Percentiles rank a stretch among this genome's conserved stretches.
phyloP scores from a whole-genome alignment of 2,113 vertebrate species.

The Laticauda colubrina region DNA sequence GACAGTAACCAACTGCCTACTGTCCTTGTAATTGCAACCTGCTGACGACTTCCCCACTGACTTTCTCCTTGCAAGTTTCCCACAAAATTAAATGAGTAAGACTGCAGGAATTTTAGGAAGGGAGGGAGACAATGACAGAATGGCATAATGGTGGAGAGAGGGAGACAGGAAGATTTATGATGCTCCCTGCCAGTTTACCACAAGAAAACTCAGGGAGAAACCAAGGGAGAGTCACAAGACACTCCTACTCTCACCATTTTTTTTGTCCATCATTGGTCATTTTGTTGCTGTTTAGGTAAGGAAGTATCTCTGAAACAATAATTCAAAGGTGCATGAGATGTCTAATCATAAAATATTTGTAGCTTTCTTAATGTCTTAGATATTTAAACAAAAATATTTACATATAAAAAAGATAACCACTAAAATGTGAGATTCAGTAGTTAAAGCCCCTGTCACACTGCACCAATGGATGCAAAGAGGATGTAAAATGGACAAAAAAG shows the following conservation, averaged over 20 bases:
- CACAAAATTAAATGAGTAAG: neutral
- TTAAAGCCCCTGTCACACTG: too few species aligned
- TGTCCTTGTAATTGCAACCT: neutral
- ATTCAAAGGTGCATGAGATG: neutral
- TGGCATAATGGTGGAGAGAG: too few species aligned
- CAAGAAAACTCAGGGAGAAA: neutral
- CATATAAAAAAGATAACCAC: neutral
- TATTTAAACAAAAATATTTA: slow-evolving; percentile 10
- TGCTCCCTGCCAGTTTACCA: neutral
- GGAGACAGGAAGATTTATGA: neutral
- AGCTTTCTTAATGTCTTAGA: neutral
- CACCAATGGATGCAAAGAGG: too few species aligned
- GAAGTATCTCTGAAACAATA: neutral
- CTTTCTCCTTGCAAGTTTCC: neutral
- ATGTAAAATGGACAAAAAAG: too few species aligned
- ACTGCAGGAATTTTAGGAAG: neutral
- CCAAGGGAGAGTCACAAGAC: neutral
- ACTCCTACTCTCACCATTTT: neutral
- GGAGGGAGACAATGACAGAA: neutral
- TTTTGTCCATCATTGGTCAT: neutral
- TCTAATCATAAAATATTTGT: neutral
- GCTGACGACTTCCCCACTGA: neutral
- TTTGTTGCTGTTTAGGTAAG: neutral
- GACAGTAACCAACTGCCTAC: neutral
- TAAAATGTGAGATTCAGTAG: slow-evolving; percentile 23